Evolutionary conservation across 2,797 vertebrate genomes (phyloP), one percentile per base, ranked within the genome.

Genomic region (Channa striata): DNA sequence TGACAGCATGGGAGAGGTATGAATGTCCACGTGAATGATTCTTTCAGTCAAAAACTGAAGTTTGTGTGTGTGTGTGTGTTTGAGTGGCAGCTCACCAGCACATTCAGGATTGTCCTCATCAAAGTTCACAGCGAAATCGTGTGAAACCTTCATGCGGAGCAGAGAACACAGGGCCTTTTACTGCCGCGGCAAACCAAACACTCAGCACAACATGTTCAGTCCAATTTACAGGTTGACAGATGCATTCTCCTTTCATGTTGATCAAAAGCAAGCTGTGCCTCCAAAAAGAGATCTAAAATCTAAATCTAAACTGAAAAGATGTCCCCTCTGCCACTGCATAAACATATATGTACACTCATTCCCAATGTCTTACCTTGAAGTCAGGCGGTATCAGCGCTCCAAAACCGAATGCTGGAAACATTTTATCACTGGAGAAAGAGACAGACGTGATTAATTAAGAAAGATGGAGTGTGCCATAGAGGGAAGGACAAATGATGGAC

Each of bases 81-180:
- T 58, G 60, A 30, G 21, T n/a, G 36, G 37, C 16, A 42, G 17
- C 61, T 96, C 94, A 99, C 98, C 98, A 88, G 97, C 97, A 91
- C 98, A 99, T 92, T 99, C 98, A 5, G 98, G 97, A 78, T 99
- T 99, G 91, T 99, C 98, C 92, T 99, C 97, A 59, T 99, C 98
- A 89, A 98, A 99, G 94, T 98, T 99, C 91, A 99, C 98, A 46
- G 98, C 97, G 70, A 99, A 99, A 94, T 99, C 98, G 64, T 99
- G 98, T 47, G 97, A 98, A 60, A 99, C 97, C 98, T 99, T 87
- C 46, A 64, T 21, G 47, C 14, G 8, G 63, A 71, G 25, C 51
- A 78, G 48, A 91, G 58, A 88, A 75, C 25, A 88, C 43, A 77
- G 43, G 61, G 11, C 21, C 20, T 57, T 81, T 80, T 72, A 77